phyloP scores from a whole-genome alignment of 2,797 vertebrate genomes.

The Sarcophilus harrisii region DNA sequence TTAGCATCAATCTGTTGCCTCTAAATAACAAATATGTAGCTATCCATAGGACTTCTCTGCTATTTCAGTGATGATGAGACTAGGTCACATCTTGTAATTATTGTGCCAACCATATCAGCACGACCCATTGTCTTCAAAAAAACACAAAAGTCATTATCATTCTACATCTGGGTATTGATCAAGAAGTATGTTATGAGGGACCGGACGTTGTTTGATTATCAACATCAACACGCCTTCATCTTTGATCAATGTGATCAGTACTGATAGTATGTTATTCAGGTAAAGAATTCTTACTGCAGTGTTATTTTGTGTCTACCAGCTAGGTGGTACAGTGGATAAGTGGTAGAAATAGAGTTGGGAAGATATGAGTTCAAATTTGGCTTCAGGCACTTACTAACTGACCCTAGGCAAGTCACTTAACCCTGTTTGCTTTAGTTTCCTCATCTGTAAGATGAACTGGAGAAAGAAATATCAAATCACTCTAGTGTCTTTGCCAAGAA shows the following conservation, averaged over 20 bases:
- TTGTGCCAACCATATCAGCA: constrained; percentile 55
- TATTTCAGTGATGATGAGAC: constrained; percentile 60
- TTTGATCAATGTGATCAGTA: constrained; percentile 18
- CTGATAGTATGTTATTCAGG: constrained; percentile 30
- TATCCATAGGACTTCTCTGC: constrained; percentile 60
- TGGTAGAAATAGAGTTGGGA: background rate
- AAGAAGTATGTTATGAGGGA: constrained; percentile 19
- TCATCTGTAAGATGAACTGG: background rate
- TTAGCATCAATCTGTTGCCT: constrained; percentile 35
- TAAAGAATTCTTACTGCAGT: background rate
- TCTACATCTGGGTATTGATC: constrained; percentile 57
- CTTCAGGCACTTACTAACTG: background rate
- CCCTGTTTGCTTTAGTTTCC: background rate
- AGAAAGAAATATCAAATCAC: background rate
- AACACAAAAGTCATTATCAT: constrained; percentile 60
- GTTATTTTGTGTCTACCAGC: background rate
- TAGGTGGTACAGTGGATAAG: background rate
- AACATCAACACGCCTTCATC: constrained; percentile 29
- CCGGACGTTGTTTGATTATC: constrained; percentile 15
- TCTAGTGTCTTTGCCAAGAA: background rate
- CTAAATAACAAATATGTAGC: constrained; percentile 57
- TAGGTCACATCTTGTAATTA: constrained; percentile 64
- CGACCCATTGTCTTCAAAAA: constrained; percentile 71
- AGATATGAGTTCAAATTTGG: background rate
- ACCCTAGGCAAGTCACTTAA: background rate